Evolutionary conservation across 2,113 vertebrate species (phyloP).

Genomic region (Mystacornis crossleyi): DNA sequence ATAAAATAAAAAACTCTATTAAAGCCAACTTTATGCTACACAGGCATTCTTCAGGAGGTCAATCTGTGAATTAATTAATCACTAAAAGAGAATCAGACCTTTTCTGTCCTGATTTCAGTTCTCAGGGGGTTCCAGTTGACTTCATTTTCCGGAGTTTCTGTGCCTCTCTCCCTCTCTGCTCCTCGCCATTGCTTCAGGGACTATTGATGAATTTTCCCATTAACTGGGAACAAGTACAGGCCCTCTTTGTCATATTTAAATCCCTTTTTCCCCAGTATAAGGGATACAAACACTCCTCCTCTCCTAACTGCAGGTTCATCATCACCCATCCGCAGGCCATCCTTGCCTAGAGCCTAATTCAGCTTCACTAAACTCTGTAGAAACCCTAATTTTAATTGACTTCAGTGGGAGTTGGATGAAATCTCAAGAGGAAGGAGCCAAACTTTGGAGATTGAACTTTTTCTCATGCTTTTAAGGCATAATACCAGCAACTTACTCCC

Average conservation of each 20-base stretch:
- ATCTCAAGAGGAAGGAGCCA: neutral
- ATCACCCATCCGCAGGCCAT: neutral
- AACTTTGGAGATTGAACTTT: neutral
- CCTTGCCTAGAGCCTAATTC: conserved; percentile 2
- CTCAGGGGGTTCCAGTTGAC: neutral
- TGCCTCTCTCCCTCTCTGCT: neutral
- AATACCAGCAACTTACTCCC: neutral
- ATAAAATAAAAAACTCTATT: neutral
- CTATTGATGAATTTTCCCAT: neutral
- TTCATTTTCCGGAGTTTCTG: neutral
- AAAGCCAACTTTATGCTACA: neutral
- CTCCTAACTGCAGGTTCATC: neutral
- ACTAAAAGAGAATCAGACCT: neutral
- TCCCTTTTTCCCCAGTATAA: neutral
- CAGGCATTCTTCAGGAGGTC: neutral
- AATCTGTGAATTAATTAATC: neutral
- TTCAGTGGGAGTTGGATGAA: neutral
- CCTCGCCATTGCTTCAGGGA: neutral
- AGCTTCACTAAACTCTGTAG: neutral
- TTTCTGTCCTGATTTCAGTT: neutral
- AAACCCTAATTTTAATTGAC: conserved; percentile 29
- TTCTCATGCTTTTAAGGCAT: neutral
- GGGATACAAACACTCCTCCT: neutral
- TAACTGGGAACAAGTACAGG: neutral
- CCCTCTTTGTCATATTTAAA: neutral